phyloP scores from a whole-genome alignment of 2,797 vertebrate genomes.

The Platalea minor region DNA sequence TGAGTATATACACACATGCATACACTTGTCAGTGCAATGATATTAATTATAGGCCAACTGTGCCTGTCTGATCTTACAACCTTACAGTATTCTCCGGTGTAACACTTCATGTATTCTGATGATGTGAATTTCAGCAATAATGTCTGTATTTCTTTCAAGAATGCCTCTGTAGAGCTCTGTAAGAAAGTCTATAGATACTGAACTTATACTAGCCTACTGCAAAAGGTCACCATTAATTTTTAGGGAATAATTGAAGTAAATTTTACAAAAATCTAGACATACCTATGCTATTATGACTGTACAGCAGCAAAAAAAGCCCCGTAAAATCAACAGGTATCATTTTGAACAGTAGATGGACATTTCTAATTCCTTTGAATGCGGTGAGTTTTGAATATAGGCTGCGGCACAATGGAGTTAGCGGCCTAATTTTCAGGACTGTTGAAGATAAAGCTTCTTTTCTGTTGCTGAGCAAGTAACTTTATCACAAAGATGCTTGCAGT shows the following conservation, averaged over 20 bases:
- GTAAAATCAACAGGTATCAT: background rate
- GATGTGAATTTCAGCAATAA: background rate
- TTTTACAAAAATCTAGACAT: background rate
- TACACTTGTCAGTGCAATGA: background rate
- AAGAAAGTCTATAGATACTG: background rate
- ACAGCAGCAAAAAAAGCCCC: background rate
- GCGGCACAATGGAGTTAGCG: background rate
- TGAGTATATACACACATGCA: background rate
- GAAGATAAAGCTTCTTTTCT: slow-evolving; percentile 3
- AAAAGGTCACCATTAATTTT: background rate
- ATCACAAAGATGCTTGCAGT: background rate
- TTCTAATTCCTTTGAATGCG: background rate
- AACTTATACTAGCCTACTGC: background rate
- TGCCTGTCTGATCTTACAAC: background rate
- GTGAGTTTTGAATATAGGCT: background rate
- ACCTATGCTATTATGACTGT: background rate
- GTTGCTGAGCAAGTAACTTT: background rate
- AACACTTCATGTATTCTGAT: background rate
- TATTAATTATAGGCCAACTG: background rate
- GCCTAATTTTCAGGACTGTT: slow-evolving; percentile 13
- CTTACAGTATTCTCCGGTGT: background rate
- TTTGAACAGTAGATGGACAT: background rate
- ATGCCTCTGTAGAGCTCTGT: background rate
- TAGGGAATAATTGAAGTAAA: background rate
- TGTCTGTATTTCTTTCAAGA: background rate